Evolutionary conservation across 2,797 vertebrate genomes (phyloP).

Genomic region (Lithobates pipiens): DNA sequence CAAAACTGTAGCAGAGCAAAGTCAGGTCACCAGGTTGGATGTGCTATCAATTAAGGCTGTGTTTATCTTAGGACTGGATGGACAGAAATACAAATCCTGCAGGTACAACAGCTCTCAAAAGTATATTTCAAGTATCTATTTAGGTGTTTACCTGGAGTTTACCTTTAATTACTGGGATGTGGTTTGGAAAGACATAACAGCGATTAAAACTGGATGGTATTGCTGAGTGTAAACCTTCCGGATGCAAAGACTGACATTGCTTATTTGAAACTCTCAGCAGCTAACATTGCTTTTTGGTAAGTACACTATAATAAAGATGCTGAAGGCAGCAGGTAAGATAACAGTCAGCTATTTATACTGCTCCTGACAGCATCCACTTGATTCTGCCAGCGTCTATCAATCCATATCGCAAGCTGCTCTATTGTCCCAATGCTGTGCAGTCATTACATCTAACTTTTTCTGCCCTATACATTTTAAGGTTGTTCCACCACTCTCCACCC

Average conservation of each 20-base stretch:
- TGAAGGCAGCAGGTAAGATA: constrained; percentile 38
- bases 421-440: background rate
- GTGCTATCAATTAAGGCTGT: too few relatives aligned
- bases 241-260: background rate
- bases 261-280: constrained; percentile 28
- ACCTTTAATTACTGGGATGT: too few relatives aligned
- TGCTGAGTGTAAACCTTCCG: constrained; percentile 1
- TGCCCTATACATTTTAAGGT: too few relatives aligned
- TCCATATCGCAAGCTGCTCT: constrained; percentile 1
- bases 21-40: too few relatives aligned
- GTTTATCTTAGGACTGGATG: too few relatives aligned
- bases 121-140: too few relatives aligned
- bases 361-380: background rate
- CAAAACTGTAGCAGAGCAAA: too few relatives aligned
- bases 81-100: too few relatives aligned
- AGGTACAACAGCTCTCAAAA: too few relatives aligned
- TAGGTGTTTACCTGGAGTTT: too few relatives aligned
- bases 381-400: constrained; percentile 25
- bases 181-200: too few relatives aligned
- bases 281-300: constrained; percentile 18
- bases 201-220: background rate
- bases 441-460: background rate
- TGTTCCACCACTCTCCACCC: too few relatives aligned
- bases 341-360: constrained; percentile 26
- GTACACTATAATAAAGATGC: constrained; percentile 13